Percentiles rank a stretch among this genome's conserved stretches.
Evolutionary conservation across 2,888 invertebrate genomes (phyloP).

Genomic region (Oscheius sp.): DNA sequence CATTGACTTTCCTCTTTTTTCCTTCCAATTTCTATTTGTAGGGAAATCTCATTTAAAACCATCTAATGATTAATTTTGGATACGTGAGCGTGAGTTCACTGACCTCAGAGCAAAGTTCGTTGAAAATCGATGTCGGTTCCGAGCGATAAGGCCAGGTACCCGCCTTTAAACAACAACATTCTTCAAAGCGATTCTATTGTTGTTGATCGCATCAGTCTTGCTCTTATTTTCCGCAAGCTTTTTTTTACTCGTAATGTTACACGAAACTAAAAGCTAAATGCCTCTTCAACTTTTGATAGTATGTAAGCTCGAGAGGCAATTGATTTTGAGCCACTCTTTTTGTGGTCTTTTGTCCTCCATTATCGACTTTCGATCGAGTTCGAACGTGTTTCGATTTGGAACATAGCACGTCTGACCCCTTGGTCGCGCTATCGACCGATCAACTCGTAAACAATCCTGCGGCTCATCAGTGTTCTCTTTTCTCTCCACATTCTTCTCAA

Average conservation of each 20-base stretch:
- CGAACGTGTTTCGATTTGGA: background rate
- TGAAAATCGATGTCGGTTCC: conserved; percentile 11
- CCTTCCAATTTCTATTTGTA: background rate
- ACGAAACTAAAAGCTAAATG: background rate
- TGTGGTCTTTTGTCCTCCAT: conserved; percentile 2
- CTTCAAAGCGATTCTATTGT: background rate
- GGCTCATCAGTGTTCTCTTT: background rate
- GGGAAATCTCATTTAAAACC: no score
- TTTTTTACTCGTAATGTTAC: background rate
- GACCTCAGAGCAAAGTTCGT: conserved; percentile 15
- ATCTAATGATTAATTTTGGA: no score
- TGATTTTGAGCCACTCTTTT: background rate
- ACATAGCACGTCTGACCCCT: conserved; percentile 26
- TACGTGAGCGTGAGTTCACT: background rate
- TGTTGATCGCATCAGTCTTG: no score
- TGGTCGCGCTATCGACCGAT: conserved; percentile 29
- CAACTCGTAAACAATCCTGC: conserved; percentile 18
- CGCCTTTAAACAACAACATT: conserved; percentile 24
- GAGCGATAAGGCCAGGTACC: conserved; percentile 21
- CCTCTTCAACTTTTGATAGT: background rate
- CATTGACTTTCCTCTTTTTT: background rate
- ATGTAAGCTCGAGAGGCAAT: background rate
- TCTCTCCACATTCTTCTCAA: background rate
- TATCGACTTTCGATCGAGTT: background rate
- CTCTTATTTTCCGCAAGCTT: background rate